These are phyloP conservation scores for Dendrocincla tyrannina DNA, from an alignment of 2,797 vertebrate species.

Conservation along the genomic window DNA sequence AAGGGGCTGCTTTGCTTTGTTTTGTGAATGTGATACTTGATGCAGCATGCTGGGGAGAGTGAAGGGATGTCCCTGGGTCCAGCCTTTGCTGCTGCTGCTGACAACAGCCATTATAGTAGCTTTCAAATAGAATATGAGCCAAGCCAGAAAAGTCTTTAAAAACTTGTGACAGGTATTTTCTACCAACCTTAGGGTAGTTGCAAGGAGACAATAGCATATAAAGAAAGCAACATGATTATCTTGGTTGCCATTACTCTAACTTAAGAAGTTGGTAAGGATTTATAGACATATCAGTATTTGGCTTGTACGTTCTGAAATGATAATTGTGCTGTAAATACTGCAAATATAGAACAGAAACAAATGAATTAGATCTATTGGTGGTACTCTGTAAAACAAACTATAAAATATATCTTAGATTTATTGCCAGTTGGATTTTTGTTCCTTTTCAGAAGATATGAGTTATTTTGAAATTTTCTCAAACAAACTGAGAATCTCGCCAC, in stretches of 20 bases:
- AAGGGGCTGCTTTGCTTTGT: not conserved
- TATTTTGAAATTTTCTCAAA: not conserved
- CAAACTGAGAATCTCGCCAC: not conserved
- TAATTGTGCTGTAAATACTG: not conserved
- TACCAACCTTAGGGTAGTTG: not conserved
- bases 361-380: not conserved
- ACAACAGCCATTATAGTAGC: not conserved
- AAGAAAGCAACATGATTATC: not conserved
- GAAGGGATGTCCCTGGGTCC: not conserved
- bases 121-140: not conserved
- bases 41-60: not conserved
- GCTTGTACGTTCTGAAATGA: rapidly evolving
- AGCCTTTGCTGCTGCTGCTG: not conserved
- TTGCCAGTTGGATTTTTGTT: not conserved
- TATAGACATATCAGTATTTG: not conserved
- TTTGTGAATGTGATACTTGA: not conserved
- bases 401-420: not conserved
- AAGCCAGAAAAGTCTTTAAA: not conserved
- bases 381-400: not conserved
- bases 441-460: not conserved
- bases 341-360: not conserved
- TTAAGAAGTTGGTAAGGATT: not conserved
- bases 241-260: not conserved
- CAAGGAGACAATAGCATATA: not conserved
- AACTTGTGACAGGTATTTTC: not conserved